Percentiles rank a stretch among this genome's conserved stretches.
These are phyloP conservation scores for Ctenopoma kingsleyae DNA, from an alignment of 2,797 vertebrate species.

Conservation along the genomic window DNA sequence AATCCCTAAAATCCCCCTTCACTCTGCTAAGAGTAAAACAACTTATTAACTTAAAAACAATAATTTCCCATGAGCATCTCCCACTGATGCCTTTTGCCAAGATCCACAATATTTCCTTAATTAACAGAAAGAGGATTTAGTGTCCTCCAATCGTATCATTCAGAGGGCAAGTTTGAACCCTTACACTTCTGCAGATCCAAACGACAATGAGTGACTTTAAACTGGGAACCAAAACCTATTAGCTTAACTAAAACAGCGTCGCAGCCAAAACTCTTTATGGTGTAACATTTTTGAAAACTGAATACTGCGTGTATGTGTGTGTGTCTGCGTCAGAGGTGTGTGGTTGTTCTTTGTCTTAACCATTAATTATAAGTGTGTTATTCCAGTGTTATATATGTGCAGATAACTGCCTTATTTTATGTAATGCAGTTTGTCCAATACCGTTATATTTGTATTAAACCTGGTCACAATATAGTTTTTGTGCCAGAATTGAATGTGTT, in stretches of 20 bases:
- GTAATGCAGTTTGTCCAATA: background rate
- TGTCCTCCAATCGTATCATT: slow-evolving; percentile 67
- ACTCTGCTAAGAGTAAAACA: slow-evolving; percentile 73
- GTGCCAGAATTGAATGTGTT: slow-evolving; percentile 4
- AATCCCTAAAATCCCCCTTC: slow-evolving; percentile 72
- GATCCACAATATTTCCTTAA: slow-evolving; percentile 72
- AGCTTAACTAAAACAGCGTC: slow-evolving; percentile 45
- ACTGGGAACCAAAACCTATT: slow-evolving; percentile 50
- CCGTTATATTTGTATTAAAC: slow-evolving; percentile 1
- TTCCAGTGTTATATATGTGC: background rate
- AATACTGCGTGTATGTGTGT: slow-evolving; percentile 18
- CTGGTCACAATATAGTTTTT: background rate
- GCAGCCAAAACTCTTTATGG: slow-evolving; percentile 42
- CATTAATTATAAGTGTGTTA: background rate
- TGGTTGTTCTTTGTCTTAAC: background rate
- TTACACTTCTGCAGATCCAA: slow-evolving; percentile 44
- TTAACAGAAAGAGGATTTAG: slow-evolving; percentile 76
- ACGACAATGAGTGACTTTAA: slow-evolving; percentile 59
- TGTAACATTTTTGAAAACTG: slow-evolving; percentile 51
- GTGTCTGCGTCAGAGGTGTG: slow-evolving; percentile 25
- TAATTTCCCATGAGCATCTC: slow-evolving; percentile 76
- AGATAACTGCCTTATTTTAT: slow-evolving; percentile 1
- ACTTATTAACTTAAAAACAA: slow-evolving; percentile 80
- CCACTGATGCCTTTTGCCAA: slow-evolving; percentile 57
- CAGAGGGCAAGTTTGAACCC: slow-evolving; percentile 67